These are phyloP conservation scores for Triplophysa rosa DNA, from an alignment of 2,113 vertebrate genomes.

Conservation along the genomic window DNA sequence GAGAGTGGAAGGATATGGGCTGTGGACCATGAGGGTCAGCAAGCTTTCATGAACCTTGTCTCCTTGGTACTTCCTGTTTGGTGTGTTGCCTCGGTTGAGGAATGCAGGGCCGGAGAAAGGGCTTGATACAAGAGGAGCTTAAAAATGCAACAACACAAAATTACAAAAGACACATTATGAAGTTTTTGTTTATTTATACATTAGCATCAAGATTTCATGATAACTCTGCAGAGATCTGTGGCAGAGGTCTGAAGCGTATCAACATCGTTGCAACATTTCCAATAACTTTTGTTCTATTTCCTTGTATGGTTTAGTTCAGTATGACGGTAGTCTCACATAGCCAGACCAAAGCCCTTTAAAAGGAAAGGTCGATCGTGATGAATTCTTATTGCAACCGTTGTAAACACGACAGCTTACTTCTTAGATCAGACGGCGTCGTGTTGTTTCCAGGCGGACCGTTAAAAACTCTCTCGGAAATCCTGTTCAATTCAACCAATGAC, in stretches of 20 bases:
- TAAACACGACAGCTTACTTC: too few species aligned
- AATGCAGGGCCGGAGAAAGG: slow-evolving; percentile 1
- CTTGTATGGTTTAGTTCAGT: neutral
- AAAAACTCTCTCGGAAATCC: too few species aligned
- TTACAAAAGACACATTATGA: neutral
- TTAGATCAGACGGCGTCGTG: too few species aligned
- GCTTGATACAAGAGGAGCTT: neutral
- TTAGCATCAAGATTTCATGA: neutral
- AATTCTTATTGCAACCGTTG: too few species aligned
- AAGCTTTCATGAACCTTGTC: slow-evolving; percentile 30
- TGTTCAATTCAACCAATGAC: too few species aligned
- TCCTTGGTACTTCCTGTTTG: slow-evolving; percentile 37
- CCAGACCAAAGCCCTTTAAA: too few species aligned
- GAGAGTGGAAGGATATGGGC: slow-evolving; percentile 22
- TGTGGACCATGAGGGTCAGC: slow-evolving; percentile 34
- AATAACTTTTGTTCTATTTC: neutral
- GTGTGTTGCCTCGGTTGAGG: neutral
- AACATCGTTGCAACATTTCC: neutral
- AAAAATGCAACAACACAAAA: neutral
- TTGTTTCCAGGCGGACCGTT: too few species aligned
- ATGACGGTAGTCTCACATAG: neutral
- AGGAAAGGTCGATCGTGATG: too few species aligned
- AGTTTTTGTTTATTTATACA: neutral
- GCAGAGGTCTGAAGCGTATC: neutral
- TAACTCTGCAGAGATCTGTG: neutral